Base-by-base conservation (phyloP, 2,113 vertebrate species). In the Mola mola region DNA sequence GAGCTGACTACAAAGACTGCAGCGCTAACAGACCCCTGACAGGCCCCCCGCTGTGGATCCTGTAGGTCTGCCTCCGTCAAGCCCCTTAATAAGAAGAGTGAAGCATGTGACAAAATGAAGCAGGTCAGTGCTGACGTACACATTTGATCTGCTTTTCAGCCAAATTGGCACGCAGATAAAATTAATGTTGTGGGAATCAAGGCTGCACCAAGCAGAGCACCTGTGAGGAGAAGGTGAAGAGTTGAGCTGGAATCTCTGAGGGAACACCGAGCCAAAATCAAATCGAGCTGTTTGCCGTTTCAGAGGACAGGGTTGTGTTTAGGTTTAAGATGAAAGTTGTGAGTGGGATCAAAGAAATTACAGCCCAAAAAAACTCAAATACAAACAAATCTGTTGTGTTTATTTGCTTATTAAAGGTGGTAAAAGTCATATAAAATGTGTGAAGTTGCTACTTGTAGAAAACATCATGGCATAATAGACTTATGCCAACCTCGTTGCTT, bases 91-190 rank as follows among this genome's bases (percentile, higher is more conserved):
- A 74, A 41, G 53, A 48, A 8, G 47, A 50, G 29, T 37, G 60
- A 5, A 53, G 57, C 31, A 63, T 66, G 71, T 73, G 65, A 68
- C 41, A 62, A 15, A 72, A 66, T 59, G 9, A 73, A 50, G 26
- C 43, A 62, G 29, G 69, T 62, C 37, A 19, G 58, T 49, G 19
- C 49, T 41, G 40, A 66, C 72, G 41, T 68, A 29, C 20, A n/a
- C 44, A 26, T 75, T 66, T 82, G 41, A 78, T 76, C 57, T 59
- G 60, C 47, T 42, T 75, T 66, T 36, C 47, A 67, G 5, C 48
- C 37, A 41, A 61, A 75, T 21, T 63, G 26, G 4, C 46, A 34
- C 10, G 38, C 17, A 12, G 33, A 13, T 38, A 80, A 4, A 64
- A 75, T 52, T 8, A 1, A 26, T 0, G 36, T 48, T 74, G 21